A percentile compares a stretch with the other conserved stretches of the same genome.
These are phyloP conservation scores for Troglohyphantes excavatus DNA, from an alignment of 2,888 invertebrate species.

Conservation along the genomic window DNA sequence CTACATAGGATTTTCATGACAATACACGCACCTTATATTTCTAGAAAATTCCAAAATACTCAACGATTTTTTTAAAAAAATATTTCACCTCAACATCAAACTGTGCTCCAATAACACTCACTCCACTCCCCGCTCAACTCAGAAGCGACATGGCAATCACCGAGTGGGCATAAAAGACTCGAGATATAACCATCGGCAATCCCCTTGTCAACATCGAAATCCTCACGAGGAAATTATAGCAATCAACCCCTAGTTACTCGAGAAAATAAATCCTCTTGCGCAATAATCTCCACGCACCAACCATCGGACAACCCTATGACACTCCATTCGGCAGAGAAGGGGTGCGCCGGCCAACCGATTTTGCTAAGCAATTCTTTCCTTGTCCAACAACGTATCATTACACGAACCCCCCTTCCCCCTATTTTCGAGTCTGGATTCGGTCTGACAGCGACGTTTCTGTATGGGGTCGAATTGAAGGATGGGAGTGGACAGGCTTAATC, in stretches of 20 bases:
- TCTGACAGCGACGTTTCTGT: not conserved
- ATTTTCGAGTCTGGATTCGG: not conserved
- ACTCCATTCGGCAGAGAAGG: not conserved
- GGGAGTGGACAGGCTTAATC: conserved; percentile 18
- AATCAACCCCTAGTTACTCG: not conserved
- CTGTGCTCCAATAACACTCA: not conserved
- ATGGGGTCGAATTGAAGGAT: conserved; percentile 5
- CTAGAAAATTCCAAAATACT: too few relatives aligned
- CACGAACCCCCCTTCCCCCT: not conserved
- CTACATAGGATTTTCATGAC: too few relatives aligned
- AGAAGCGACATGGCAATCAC: not conserved
- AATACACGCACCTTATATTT: too few relatives aligned
- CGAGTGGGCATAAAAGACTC: not conserved
- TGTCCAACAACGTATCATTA: not conserved
- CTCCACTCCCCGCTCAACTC: not conserved
- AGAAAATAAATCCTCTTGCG: not conserved
- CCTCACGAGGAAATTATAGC: not conserved
- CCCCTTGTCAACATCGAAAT: not conserved
- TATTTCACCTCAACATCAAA: too few relatives aligned
- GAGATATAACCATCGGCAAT: too few relatives aligned
- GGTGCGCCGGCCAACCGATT: not conserved
- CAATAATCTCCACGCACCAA: not conserved
- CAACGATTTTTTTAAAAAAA: too few relatives aligned
- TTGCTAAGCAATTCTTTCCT: not conserved
- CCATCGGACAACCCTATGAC: conserved; percentile 13